Percentiles rank a stretch among this genome's conserved stretches.
phyloP scores from a whole-genome alignment of 2,888 invertebrate genomes.

The Acanthacorydalis orientalis region DNA sequence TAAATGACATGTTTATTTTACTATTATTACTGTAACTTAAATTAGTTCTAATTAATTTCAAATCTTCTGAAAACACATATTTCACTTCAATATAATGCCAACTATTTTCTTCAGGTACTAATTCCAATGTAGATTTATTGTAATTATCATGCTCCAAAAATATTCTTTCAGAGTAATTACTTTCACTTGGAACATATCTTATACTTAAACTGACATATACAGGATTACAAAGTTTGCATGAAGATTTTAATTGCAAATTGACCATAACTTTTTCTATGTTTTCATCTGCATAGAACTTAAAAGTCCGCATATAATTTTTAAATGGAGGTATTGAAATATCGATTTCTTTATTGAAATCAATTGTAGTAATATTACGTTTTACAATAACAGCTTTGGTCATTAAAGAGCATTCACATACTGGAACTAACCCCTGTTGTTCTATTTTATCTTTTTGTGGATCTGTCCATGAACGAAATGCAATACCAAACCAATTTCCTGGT shows the following conservation, averaged over 20 bases:
- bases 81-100: slow-evolving; percentile 40
- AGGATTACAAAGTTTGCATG: slow-evolving; percentile 10
- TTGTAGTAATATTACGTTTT: neutral
- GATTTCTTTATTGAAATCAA: neutral
- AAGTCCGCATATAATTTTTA: slow-evolving; percentile 10
- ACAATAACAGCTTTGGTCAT: neutral
- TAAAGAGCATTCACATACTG: slow-evolving; percentile 1
- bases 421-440: slow-evolving; percentile 44
- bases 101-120: slow-evolving; percentile 35
- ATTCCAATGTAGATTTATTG: slow-evolving; percentile 25
- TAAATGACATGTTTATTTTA: too few species aligned
- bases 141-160: slow-evolving; percentile 29
- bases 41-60: too few species aligned
- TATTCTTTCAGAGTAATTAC: slow-evolving; percentile 30
- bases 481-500: slow-evolving; percentile 65
- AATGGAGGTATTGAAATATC: neutral
- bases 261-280: slow-evolving; percentile 19
- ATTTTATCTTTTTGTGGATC: slow-evolving; percentile 56
- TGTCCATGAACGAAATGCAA: slow-evolving; percentile 60
- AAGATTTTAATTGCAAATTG: slow-evolving; percentile 31
- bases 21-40: too few species aligned
- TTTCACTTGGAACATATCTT: slow-evolving; percentile 31
- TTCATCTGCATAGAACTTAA: slow-evolving; percentile 34
- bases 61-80: slow-evolving; percentile 10
- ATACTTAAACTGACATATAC: neutral